Evolutionary conservation across 2,888 invertebrate genomes (phyloP).

Genomic region (Philhelius pedissequus): DNA sequence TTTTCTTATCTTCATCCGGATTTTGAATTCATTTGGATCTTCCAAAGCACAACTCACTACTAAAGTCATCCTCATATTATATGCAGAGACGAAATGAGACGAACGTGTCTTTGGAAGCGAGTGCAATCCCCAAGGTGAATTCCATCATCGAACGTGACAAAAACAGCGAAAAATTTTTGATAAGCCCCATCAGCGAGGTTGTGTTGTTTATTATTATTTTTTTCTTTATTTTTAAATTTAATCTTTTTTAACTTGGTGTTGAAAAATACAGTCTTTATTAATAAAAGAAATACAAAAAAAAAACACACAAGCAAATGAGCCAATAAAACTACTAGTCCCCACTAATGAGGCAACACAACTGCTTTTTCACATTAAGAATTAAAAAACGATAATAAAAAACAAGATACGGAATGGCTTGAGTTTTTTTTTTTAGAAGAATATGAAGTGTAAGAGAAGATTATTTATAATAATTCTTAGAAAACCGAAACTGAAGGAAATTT

Average conservation of each 20-base stretch:
- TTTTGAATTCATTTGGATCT: conserved; percentile 63
- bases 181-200: conserved; percentile 37
- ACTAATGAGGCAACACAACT: conserved; percentile 60
- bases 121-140: conserved; percentile 56
- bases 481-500: conserved; percentile 17
- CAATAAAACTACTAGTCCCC: conserved; percentile 40
- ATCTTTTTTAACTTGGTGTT: background rate
- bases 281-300: background rate
- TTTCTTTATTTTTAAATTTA: background rate
- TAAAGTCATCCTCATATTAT: background rate
- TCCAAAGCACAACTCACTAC: background rate
- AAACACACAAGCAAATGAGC: conserved; percentile 34
- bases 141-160: conserved; percentile 68
- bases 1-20: conserved; percentile 65
- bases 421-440: background rate
- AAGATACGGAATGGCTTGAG: conserved; percentile 25
- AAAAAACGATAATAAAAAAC: background rate
- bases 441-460: conserved; percentile 1
- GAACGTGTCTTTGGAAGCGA: background rate
- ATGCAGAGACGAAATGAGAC: background rate
- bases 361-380: background rate
- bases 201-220: background rate
- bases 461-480: conserved; percentile 38
- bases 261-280: background rate
- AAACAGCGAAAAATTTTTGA: conserved; percentile 64